Conservation (phyloP, 1,140 invertebrate genomes). For the Latrodectus geometricus region DNA sequence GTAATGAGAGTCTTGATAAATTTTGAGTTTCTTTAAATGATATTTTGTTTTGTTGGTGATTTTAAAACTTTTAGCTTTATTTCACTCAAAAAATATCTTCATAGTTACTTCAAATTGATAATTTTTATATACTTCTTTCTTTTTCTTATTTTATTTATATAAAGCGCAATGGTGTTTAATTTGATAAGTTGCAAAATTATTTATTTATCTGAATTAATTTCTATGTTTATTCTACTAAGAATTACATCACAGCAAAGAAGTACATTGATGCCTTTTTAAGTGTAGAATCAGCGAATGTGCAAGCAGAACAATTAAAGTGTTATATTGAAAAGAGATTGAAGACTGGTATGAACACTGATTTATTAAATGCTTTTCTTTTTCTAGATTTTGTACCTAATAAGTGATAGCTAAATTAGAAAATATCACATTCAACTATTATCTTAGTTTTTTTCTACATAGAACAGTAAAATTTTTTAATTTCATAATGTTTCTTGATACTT, state of each 20-base stretch:
- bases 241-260: constrained; percentile 85
- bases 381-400: too few species aligned
- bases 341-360: constrained; percentile 73
- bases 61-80: too few species aligned
- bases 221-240: constrained; percentile 72
- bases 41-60: too few species aligned
- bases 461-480: too few species aligned
- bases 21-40: too few species aligned
- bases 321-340: constrained; percentile 89
- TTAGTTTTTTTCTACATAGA: too few species aligned
- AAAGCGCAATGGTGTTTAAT: background rate
- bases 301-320: constrained; percentile 83
- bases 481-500: too few species aligned
- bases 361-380: too few species aligned
- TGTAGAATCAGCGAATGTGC: constrained; percentile 91
- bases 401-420: too few species aligned
- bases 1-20: too few species aligned
- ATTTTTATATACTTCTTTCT: background rate
- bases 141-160: background rate
- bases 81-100: background rate
- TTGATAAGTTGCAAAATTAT: background rate
- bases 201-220: background rate
- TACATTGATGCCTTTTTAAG: constrained; percentile 86
- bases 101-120: background rate
- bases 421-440: too few species aligned